These are phyloP conservation scores for Serilophus lunatus DNA, from an alignment of 2,113 vertebrate species.

Conservation along the genomic window DNA sequence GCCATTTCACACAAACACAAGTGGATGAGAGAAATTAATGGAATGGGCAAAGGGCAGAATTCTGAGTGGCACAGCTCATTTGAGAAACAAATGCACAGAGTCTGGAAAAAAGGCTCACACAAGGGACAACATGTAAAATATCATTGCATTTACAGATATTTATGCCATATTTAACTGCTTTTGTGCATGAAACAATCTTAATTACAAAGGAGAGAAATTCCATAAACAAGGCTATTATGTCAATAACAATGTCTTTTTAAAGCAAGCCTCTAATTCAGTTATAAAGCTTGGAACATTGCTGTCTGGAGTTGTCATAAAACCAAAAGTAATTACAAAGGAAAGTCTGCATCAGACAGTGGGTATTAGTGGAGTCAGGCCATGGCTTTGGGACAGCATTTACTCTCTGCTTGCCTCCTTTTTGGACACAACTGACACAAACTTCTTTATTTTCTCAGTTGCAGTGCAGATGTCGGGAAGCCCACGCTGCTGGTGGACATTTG, in stretches of 20 bases:
- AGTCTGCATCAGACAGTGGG: not conserved
- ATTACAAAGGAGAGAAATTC: conserved; percentile 39
- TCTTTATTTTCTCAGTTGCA: conserved; percentile 1
- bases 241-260: conserved; percentile 45
- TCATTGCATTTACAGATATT: conserved; percentile 16
- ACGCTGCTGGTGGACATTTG: not conserved
- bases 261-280: conserved; percentile 61
- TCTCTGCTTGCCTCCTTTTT: not conserved
- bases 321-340: conserved; percentile 58
- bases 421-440: not conserved
- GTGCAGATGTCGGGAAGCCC: conserved; percentile 19
- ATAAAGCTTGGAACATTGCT: not conserved
- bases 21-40: not conserved
- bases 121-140: not conserved
- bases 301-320: conserved; percentile 45
- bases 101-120: not conserved
- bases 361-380: conserved; percentile 14
- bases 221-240: conserved; percentile 37
- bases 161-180: conserved; percentile 28
- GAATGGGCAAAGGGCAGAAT: not conserved
- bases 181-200: conserved; percentile 20
- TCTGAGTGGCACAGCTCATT: not conserved
- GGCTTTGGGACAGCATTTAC: not conserved
- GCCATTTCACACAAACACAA: not conserved
- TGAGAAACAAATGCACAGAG: not conserved